Evolutionary conservation across 1,140 invertebrate species (phyloP).

Genomic region (Saccostrea glomerata): DNA sequence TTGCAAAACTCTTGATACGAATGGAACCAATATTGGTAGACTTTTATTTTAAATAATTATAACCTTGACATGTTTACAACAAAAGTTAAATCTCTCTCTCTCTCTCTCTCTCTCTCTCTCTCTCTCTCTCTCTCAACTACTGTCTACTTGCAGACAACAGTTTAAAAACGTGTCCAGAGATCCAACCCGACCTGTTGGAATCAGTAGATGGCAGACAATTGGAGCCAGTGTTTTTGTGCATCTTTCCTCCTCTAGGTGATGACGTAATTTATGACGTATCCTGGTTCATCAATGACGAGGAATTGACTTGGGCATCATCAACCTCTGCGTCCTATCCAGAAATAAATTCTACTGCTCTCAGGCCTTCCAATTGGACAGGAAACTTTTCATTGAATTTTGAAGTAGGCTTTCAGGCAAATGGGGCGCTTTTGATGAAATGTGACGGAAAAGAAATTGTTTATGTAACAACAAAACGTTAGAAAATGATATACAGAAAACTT

Average conservation of each 20-base stretch:
- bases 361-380: background rate
- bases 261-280: background rate
- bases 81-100: too few species aligned
- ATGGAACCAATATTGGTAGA: too few species aligned
- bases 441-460: too few species aligned
- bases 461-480: too few species aligned
- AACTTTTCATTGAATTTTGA: background rate
- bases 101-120: too few species aligned
- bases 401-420: background rate
- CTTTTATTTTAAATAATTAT: too few species aligned
- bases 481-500: too few species aligned
- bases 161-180: background rate
- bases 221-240: background rate
- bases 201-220: background rate
- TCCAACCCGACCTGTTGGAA: background rate
- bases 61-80: too few species aligned
- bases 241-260: background rate
- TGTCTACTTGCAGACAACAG: background rate
- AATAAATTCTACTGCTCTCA: background rate
- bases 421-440: too few species aligned
- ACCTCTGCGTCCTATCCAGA: background rate
- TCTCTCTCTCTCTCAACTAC: too few species aligned
- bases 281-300: conserved; percentile 5
- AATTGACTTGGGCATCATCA: background rate
- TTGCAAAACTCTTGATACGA: too few species aligned